A percentile compares a stretch with the other conserved stretches of the same genome.
Evolutionary conservation across 2,888 invertebrate genomes (phyloP).

Genomic region (Dasypolia templi): DNA sequence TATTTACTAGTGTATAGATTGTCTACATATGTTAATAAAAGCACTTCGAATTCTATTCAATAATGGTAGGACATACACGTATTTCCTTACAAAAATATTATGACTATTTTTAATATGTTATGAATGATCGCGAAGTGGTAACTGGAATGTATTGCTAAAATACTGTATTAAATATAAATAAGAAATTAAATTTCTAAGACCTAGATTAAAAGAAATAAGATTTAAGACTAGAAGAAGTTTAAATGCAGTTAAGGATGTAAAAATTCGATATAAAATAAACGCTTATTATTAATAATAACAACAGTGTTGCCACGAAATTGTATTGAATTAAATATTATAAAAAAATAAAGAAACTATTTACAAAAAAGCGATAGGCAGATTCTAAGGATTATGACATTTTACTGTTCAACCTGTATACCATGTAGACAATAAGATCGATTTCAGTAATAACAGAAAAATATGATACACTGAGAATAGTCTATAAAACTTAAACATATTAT

Average conservation of each 20-base stretch:
- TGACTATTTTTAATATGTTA: not conserved
- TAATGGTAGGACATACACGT: not conserved
- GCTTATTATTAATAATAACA: not conserved
- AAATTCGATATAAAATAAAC: conserved; percentile 21
- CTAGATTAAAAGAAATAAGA: conserved; percentile 20
- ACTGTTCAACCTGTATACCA: not conserved
- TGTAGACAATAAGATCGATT: conserved; percentile 1
- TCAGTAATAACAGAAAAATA: not conserved
- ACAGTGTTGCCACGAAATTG: not conserved
- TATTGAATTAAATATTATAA: not conserved
- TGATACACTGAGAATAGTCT: not conserved
- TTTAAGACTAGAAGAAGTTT: conserved; percentile 51
- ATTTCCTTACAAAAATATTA: not conserved
- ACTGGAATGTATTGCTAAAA: conserved; percentile 43
- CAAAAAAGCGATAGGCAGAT: conserved; percentile 10
- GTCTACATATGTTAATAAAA: not conserved
- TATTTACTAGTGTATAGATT: not conserved
- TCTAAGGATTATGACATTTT: conserved; percentile 1
- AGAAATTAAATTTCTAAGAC: not conserved
- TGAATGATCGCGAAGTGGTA: conserved; percentile 34
- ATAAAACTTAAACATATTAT: conserved; percentile 21
- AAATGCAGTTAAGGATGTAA: conserved; percentile 29
- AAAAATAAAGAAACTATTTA: not conserved
- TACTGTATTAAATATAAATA: conserved; percentile 10
- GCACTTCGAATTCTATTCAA: conserved; percentile 18